These are phyloP conservation scores for Halcyon badia DNA, from an alignment of 2,797 vertebrate species.

Conservation along the genomic window DNA sequence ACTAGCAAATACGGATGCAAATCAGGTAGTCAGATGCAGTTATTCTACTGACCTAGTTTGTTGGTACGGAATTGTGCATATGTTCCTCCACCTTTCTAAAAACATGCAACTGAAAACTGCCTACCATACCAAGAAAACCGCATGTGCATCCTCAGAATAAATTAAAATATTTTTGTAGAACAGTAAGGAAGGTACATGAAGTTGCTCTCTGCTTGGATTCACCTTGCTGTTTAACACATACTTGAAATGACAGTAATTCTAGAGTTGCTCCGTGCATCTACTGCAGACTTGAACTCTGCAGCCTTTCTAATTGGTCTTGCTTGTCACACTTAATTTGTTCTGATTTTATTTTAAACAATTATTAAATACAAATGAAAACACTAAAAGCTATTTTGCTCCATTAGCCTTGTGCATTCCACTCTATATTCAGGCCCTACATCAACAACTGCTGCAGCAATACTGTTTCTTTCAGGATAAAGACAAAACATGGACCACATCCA, in stretches of 20 bases:
- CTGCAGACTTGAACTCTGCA: conserved; percentile 41
- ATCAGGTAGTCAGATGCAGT: not conserved
- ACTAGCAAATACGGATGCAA: not conserved
- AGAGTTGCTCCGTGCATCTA: not conserved
- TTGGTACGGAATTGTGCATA: not conserved
- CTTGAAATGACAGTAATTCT: conserved; percentile 46
- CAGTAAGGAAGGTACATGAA: not conserved
- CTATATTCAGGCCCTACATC: conserved; percentile 54
- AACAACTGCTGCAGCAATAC: conserved; percentile 76
- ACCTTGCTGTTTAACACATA: not conserved
- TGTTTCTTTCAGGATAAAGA: conserved; percentile 79
- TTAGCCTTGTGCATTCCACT: conserved; percentile 57
- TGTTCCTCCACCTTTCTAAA: not conserved
- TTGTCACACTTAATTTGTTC: conserved; percentile 69
- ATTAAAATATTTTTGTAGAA: not conserved
- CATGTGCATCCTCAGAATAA: not conserved
- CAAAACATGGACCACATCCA: conserved; percentile 83
- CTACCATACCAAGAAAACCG: not conserved
- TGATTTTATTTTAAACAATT: conserved; percentile 75
- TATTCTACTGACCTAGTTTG: conserved; percentile 27
- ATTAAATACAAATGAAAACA: conserved; percentile 76
- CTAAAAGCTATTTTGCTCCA: conserved; percentile 70
- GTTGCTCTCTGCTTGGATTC: conserved; percentile 21
- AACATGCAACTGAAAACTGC: not conserved
- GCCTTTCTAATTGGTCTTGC: conserved; percentile 61